A percentile compares a stretch with the other conserved stretches of the same genome.
phyloP scores from a whole-genome alignment of 92 coral and sea anemone species.

The Parazoanthus atlanticus region DNA sequence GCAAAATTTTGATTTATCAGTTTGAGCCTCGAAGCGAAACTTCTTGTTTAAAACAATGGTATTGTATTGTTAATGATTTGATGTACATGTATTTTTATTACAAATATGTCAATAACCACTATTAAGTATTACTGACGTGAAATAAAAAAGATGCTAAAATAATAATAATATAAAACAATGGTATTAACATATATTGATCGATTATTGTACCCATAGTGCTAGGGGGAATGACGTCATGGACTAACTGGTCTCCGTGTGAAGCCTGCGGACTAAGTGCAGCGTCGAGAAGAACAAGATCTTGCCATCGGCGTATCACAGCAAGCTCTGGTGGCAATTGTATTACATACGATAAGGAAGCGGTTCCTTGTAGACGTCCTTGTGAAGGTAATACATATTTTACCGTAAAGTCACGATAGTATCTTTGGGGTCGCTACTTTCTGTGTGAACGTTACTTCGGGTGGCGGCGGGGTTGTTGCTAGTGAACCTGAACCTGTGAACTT shows the following conservation, averaged over 20 bases:
- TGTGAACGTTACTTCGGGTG: too few relatives aligned
- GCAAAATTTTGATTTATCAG: too few relatives aligned
- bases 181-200: neutral
- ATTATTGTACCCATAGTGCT: neutral
- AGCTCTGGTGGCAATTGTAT: conserved; percentile 15
- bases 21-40: too few relatives aligned
- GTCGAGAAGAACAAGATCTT: neutral
- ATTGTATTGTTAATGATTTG: too few relatives aligned
- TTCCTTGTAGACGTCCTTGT: conserved; percentile 14
- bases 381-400: neutral
- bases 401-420: too few relatives aligned
- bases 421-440: neutral
- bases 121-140: too few relatives aligned
- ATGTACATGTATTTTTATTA: too few relatives aligned
- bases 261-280: conserved; percentile 33
- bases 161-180: neutral
- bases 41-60: too few relatives aligned
- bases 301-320: neutral
- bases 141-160: too few relatives aligned
- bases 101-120: too few relatives aligned
- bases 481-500: too few relatives aligned
- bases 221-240: conserved; percentile 34
- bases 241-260: conserved; percentile 10
- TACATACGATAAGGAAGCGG: neutral
- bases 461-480: too few relatives aligned